Evolutionary conservation across 2,888 invertebrate species (phyloP), one percentile per base, ranked within the genome.

Genomic region (Machimus atricapillus): DNA sequence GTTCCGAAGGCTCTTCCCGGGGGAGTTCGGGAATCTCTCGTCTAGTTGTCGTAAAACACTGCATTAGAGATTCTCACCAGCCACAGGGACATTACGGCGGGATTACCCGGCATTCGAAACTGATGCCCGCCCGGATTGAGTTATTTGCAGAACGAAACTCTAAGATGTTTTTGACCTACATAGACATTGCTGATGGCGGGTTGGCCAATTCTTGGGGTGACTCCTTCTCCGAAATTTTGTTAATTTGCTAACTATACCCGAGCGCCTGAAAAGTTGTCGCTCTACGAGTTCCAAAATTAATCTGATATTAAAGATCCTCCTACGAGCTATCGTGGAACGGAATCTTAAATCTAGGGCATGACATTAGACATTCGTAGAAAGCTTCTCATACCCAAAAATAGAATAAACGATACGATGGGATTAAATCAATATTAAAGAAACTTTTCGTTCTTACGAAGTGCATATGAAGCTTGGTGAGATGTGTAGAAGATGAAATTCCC

Each of bases 71-170:
- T 40, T 43, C 43, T 43, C 40, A 9, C 37, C 78, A 78, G 19
- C 78, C 43, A 23, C 78, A 78, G 43, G 14, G 43, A 78, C 40
- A 37, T 78, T 78, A 78, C 19, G 12, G 40, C 23, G 40, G 78
- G 43, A 78, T 78, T 78, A 78, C 40, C 37, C 40, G 78, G n/a
- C 78, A 43, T 78, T 40, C 23, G 40, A 78, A 43, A 43, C 78
- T 78, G 37, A 78, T 43, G 43, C 78, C 40, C 43, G 43, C 40
- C 37, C n/a, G 40, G 78, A 78, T 78, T 78, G 78, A 78, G 78
- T 78, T 78, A 78, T 78, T 78, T 78, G 23, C 78, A 19, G 23
- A n/a, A 12, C 34, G 37, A 43, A 78, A 78, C 14, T 27, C 66
- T 27, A 12, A 27, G 27, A 19, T 12, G 23, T 19, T 43, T 23